Base-by-base conservation (phyloP, 1,140 invertebrate genomes). In the Drosophila takahashii region DNA sequence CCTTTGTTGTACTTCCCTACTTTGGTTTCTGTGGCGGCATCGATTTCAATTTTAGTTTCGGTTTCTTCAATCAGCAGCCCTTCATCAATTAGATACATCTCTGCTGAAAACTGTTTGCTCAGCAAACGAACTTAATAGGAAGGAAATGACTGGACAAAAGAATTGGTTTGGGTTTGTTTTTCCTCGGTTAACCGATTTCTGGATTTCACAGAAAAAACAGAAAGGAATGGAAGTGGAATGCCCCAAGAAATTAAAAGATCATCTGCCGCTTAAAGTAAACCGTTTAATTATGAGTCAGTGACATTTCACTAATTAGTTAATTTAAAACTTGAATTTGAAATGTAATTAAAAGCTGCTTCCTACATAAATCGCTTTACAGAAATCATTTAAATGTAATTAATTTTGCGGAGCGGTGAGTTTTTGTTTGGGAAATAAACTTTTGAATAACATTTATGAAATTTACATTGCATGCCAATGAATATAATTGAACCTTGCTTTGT, bases 1-100 rank as follows among this genome's bases (percentile, higher is more conserved):
- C 4, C 22, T 53, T 70, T 54, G 32, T 67, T 54, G 39, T 15
- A 32, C 34, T 53, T 45, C 37, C 27, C 26, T 29, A 22, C 47
- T 65, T 39, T 16, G 26, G 32, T 47, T 36, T 69, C 32, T 18
- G 26, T 11, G 26, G 34, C 36, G 50, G 74, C 59, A 87, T 87
- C 64, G 81, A 81, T 87, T 85, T 77, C 77, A 75, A 62, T 62
- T 81, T 70, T 44, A 48, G 39, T 59, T 70, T 44, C 54, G 29
- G 11, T 13, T 64, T 11, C 32, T 15, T 56, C 11, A 54, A 70
- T 44, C 51, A 72, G 50, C 37, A 51, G 57, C 48, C 57, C 32
- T 39, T 45, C 66, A 66, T 70, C 83, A 81, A 77, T 80, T 77
- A 69, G 53, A 57, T 47, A 65, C 42, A 53, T 57, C 27, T 59